A percentile compares a stretch with the other conserved stretches of the same genome.
Conservation (phyloP, 2,888 invertebrate genomes). For the Fragum sueziense region DNA sequence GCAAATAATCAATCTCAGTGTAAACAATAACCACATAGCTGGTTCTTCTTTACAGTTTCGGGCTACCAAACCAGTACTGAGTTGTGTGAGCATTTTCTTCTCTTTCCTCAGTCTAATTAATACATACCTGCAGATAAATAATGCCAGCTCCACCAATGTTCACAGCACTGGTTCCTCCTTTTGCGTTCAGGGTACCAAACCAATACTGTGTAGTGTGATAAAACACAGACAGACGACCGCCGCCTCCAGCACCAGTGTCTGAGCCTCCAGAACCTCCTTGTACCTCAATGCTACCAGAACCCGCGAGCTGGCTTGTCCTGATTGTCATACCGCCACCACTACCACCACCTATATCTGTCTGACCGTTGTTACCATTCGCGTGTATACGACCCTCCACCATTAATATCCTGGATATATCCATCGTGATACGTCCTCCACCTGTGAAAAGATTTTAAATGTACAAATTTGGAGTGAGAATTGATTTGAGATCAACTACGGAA, state of each 20-base stretch:
- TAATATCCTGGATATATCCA: constrained; percentile 51
- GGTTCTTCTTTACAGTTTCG: no score
- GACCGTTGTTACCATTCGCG: constrained; percentile 62
- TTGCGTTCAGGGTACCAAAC: constrained; percentile 65
- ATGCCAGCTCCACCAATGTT: constrained; percentile 71
- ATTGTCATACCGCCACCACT: constrained; percentile 70
- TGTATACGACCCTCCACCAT: constrained; percentile 66
- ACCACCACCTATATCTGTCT: constrained; percentile 60
- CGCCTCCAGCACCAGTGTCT: constrained; percentile 66
- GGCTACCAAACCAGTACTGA: no score
- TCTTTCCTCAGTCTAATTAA: background rate
- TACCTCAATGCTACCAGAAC: constrained; percentile 69
- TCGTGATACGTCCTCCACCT: constrained; percentile 69
- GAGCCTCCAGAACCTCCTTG: constrained; percentile 62
- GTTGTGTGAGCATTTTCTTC: background rate
- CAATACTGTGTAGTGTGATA: constrained; percentile 66
- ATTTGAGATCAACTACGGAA: no score
- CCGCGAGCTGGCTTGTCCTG: constrained; percentile 62
- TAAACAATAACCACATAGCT: no score
- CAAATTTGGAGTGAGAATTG: no score
- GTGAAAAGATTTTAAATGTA: no score
- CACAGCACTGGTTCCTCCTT: constrained; percentile 61
- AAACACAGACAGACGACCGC: constrained; percentile 67
- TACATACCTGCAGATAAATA: constrained; percentile 65
- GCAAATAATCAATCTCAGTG: no score